phyloP scores from a whole-genome alignment of 1,140 invertebrate genomes.

The Acromyrmex charruanus region DNA sequence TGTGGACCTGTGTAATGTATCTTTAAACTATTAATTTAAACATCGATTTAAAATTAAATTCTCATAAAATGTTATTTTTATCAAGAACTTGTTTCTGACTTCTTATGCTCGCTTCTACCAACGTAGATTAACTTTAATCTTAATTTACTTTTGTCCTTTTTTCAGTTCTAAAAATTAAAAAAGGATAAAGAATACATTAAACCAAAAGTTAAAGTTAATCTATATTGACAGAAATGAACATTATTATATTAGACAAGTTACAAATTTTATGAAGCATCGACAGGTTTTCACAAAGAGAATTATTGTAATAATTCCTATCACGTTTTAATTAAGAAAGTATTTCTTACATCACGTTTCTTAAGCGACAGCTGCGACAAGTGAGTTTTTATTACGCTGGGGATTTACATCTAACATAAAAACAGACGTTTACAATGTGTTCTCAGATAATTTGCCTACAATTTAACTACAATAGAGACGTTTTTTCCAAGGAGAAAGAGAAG shows the following conservation, averaged over 20 bases:
- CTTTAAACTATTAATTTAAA: neutral
- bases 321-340: neutral
- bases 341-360: neutral
- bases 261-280: neutral
- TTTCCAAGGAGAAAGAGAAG: slow-evolving; percentile 23
- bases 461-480: slow-evolving; percentile 44
- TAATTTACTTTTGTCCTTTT: too few species aligned
- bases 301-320: neutral
- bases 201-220: too few species aligned
- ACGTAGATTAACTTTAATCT: too few species aligned
- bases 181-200: too few species aligned
- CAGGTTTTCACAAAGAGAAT: neutral
- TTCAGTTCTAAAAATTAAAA: too few species aligned
- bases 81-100: neutral
- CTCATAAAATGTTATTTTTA: neutral
- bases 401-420: neutral
- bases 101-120: neutral
- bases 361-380: neutral
- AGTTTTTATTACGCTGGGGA: neutral
- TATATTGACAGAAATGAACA: too few species aligned
- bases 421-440: neutral
- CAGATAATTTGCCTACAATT: slow-evolving; percentile 3
- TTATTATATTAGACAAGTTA: neutral
- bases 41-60: slow-evolving; percentile 9
- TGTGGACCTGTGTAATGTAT: neutral